Percentiles rank a stretch among this genome's conserved stretches.
These are phyloP conservation scores for Poicephalus meyeri DNA, from an alignment of 2,113 vertebrate genomes.

Conservation along the genomic window DNA sequence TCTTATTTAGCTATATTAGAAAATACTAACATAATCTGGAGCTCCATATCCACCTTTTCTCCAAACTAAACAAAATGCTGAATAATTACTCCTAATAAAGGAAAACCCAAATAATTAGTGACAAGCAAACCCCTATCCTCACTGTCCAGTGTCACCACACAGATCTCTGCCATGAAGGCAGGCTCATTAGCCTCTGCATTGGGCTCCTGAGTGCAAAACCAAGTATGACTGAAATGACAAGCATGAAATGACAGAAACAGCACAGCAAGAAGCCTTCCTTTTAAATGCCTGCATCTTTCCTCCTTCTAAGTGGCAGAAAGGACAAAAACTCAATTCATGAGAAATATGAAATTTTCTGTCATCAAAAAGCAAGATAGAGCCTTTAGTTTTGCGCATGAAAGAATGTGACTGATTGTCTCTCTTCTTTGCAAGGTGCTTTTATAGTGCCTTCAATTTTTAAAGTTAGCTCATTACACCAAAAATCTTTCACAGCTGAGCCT, in stretches of 20 bases:
- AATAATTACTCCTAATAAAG: background rate
- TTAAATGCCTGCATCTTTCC: background rate
- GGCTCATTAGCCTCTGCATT: fast-evolving
- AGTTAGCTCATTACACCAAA: background rate
- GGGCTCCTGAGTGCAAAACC: background rate
- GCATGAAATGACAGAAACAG: background rate
- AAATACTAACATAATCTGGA: background rate
- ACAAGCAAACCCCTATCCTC: background rate
- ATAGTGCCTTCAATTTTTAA: background rate
- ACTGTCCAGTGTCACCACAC: fast-evolving
- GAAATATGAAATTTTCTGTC: background rate
- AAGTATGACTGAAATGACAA: background rate
- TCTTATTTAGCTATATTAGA: background rate
- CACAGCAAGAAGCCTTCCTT: background rate
- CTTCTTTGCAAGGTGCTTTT: background rate
- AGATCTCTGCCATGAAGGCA: background rate
- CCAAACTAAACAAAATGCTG: background rate
- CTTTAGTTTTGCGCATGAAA: background rate
- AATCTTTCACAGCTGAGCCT: background rate
- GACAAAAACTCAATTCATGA: background rate
- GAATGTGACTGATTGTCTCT: background rate
- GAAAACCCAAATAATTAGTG: background rate
- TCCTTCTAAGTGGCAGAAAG: background rate
- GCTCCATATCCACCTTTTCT: background rate
- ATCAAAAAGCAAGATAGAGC: background rate